phyloP scores from a whole-genome alignment of 2,113 vertebrate genomes.

The Gopherus evgoodei region DNA sequence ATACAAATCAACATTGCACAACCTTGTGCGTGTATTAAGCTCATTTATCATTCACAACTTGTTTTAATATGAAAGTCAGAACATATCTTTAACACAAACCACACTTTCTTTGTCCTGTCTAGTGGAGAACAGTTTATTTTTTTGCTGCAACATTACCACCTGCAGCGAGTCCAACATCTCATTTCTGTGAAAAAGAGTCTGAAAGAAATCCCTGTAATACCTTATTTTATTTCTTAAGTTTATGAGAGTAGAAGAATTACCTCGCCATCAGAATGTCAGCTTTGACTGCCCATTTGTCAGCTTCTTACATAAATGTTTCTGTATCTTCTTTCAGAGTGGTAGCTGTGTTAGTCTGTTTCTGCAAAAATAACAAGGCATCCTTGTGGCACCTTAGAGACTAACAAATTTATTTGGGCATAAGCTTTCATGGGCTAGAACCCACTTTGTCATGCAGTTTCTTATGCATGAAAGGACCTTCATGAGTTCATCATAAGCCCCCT shows the following conservation, averaged over 20 bases:
- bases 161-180: background rate
- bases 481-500: background rate
- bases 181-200: constrained; percentile 25
- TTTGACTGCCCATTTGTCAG: constrained; percentile 34
- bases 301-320: background rate
- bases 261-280: background rate
- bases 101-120: constrained; percentile 64
- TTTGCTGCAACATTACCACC: constrained; percentile 42
- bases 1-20: constrained; percentile 69
- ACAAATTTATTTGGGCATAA: too few relatives aligned
- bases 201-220: constrained; percentile 15
- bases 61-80: constrained; percentile 62
- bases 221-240: constrained; percentile 23
- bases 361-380: too few relatives aligned
- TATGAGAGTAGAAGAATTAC: constrained; percentile 6
- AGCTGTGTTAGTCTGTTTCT: too few relatives aligned
- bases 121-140: constrained; percentile 33
- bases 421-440: too few relatives aligned
- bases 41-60: constrained; percentile 71
- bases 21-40: constrained; percentile 50
- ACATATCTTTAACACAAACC: constrained; percentile 69
- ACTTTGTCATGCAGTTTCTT: constrained; percentile 6
- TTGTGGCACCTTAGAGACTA: too few relatives aligned
- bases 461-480: background rate
- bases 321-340: background rate